These are phyloP conservation scores for Platycercus adscitus DNA, from an alignment of 2,113 vertebrate genomes.

Conservation along the genomic window DNA sequence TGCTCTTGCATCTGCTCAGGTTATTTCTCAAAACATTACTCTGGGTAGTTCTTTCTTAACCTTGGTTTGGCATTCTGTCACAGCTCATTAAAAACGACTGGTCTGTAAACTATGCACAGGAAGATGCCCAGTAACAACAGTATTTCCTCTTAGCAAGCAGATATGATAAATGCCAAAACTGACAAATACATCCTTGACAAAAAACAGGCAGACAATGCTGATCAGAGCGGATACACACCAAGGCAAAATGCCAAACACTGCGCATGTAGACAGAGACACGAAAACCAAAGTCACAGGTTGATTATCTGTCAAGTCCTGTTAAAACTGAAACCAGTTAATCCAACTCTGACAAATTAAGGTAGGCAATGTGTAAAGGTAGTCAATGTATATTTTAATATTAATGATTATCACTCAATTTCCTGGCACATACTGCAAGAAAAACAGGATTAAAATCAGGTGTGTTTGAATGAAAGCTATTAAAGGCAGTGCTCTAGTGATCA, in stretches of 20 bases:
- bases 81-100: constrained; percentile 10
- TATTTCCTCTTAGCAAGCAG: background rate
- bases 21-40: background rate
- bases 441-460: background rate
- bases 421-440: background rate
- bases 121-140: background rate
- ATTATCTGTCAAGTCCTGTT: constrained; percentile 20
- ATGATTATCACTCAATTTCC: background rate
- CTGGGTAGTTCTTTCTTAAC: background rate
- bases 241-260: constrained; percentile 5
- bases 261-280: background rate
- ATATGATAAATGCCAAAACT: background rate
- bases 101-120: background rate
- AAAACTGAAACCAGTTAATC: background rate
- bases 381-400: background rate
- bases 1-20: background rate
- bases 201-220: constrained; percentile 16
- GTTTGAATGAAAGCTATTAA: background rate
- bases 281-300: background rate
- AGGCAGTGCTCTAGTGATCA: background rate
- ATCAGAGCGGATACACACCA: background rate
- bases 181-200: background rate
- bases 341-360: background rate
- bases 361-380: background rate
- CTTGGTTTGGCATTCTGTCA: background rate